Percentiles rank a stretch among this genome's conserved stretches.
phyloP scores from a whole-genome alignment of 2,888 invertebrate genomes.

The Dolomedes plantarius region DNA sequence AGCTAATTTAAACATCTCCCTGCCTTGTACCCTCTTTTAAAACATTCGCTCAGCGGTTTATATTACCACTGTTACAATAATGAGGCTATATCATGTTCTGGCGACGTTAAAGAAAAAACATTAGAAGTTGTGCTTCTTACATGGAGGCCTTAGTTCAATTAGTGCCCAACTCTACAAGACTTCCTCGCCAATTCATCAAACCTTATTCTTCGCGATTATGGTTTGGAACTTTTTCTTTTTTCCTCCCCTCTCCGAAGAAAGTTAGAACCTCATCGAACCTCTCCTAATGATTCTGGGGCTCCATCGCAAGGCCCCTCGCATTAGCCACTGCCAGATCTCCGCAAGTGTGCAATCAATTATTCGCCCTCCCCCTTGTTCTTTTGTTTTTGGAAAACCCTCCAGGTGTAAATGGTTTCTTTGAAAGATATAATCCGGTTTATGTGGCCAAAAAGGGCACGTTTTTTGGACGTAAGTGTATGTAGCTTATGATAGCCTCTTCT shows the following conservation, averaged over 20 bases:
- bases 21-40: not conserved
- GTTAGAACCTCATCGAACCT: slow-evolving; percentile 13
- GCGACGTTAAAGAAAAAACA: not conserved
- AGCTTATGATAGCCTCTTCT: too few relatives aligned
- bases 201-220: slow-evolving; percentile 40
- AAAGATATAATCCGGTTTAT: slow-evolving; percentile 7
- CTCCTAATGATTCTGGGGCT: slow-evolving; percentile 42
- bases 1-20: not conserved
- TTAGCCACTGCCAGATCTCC: slow-evolving; percentile 27
- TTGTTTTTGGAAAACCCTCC: not conserved
- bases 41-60: not conserved
- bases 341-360: slow-evolving; percentile 51
- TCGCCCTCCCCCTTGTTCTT: slow-evolving; percentile 8
- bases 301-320: slow-evolving; percentile 24
- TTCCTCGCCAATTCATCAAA: slow-evolving; percentile 48
- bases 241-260: slow-evolving; percentile 4
- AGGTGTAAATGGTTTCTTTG: slow-evolving; percentile 16
- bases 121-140: slow-evolving; percentile 1
- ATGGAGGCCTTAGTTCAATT: slow-evolving; percentile 42
- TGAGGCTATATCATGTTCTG: not conserved
- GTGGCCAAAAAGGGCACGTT: not conserved
- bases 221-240: slow-evolving; percentile 3
- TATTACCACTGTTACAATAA: not conserved
- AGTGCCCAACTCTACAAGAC: slow-evolving; percentile 7
- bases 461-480: too few relatives aligned